Evolutionary conservation across 2,797 vertebrate genomes (phyloP).

Genomic region (Bradypodion ventrale): DNA sequence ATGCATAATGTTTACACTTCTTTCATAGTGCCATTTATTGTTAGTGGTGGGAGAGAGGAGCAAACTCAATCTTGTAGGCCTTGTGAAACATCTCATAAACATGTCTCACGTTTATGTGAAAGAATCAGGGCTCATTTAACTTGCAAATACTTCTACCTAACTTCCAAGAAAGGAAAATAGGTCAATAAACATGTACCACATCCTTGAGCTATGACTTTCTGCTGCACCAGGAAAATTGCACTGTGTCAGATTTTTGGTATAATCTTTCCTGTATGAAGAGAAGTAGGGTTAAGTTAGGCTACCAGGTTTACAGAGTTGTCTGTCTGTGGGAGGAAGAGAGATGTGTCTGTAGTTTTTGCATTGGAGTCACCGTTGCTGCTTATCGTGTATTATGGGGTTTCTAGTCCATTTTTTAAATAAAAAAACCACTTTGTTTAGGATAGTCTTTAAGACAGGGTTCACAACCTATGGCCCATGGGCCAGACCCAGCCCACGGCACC

Average conservation of each 20-base stretch:
- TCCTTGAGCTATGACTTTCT: background rate
- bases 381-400: no score
- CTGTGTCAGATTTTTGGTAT: background rate
- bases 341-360: no score
- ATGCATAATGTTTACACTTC: no score
- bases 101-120: no score
- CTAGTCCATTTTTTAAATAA: no score
- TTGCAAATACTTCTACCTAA: background rate
- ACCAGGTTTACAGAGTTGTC: background rate
- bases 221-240: no score
- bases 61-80: background rate
- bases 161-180: background rate
- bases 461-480: no score
- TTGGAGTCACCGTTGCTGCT: no score
- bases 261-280: background rate
- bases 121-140: no score
- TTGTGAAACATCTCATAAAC: background rate
- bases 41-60: background rate
- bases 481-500: no score
- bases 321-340: background rate
- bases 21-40: background rate
- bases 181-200: background rate
- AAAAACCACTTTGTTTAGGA: no score
- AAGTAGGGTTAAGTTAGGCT: background rate
- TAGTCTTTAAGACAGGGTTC: no score